Evolutionary conservation across 2,888 invertebrate species (phyloP).

Genomic region (Sericinus montela): DNA sequence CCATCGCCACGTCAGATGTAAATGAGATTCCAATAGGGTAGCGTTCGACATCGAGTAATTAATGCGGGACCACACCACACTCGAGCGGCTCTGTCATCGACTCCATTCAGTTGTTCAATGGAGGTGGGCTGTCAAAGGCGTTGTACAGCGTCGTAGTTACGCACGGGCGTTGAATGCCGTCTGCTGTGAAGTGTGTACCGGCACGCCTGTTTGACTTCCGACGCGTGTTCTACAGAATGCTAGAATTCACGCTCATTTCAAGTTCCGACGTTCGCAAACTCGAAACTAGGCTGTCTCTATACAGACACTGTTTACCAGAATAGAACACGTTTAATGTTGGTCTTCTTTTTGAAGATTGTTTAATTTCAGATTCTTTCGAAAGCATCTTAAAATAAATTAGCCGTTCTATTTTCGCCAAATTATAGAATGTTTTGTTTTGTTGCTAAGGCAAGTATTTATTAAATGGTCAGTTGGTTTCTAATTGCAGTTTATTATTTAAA

Average conservation of each 20-base stretch:
- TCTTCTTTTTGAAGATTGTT: too few species aligned
- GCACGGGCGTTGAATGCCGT: constrained; percentile 66
- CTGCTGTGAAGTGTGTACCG: constrained; percentile 63
- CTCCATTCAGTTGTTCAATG: constrained; percentile 67
- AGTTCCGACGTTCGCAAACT: constrained; percentile 12
- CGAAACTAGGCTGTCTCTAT: constrained; percentile 18
- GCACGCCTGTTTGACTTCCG: constrained; percentile 47
- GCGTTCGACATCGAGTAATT: constrained; percentile 56
- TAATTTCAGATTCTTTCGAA: constrained; percentile 4
- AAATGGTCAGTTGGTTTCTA: too few species aligned
- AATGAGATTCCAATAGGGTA: constrained; percentile 43
- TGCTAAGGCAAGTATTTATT: too few species aligned
- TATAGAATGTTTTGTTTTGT: too few species aligned
- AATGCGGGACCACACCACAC: constrained; percentile 65
- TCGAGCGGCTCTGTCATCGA: constrained; percentile 51
- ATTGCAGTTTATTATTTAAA: too few species aligned
- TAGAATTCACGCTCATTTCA: constrained; percentile 23
- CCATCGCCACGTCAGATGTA: constrained; percentile 35
- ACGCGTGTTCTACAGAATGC: constrained; percentile 36
- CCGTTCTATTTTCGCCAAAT: neutral
- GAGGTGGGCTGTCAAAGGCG: constrained; percentile 63
- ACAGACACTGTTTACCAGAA: constrained; percentile 7
- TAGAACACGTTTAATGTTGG: constrained; percentile 6
- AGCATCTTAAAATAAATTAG: neutral
- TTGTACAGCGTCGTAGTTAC: constrained; percentile 41